These are phyloP conservation scores for Acronicta leporina DNA, from an alignment of 2,888 invertebrate species.

Conservation along the genomic window DNA sequence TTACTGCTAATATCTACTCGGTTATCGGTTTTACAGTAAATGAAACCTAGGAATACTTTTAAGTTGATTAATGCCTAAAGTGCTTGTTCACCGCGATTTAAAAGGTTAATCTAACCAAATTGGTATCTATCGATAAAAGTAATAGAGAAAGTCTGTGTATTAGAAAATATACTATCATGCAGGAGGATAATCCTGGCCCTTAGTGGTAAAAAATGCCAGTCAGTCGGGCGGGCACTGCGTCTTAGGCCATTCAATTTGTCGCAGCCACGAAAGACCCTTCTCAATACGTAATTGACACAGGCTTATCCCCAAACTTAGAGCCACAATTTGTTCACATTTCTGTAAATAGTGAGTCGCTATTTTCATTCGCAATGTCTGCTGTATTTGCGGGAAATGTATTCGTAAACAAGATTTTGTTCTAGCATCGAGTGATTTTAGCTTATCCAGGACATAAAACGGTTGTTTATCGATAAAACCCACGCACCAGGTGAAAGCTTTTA, in stretches of 20 bases:
- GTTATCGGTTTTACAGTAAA: conserved; percentile 22
- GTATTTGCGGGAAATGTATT: conserved; percentile 55
- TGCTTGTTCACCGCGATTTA: background rate
- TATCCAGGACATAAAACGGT: conserved; percentile 26
- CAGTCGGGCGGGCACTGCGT: conserved; percentile 67
- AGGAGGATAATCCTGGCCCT: conserved; percentile 72
- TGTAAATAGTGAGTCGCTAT: conserved; percentile 73
- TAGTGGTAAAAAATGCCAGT: conserved; percentile 83
- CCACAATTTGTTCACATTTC: conserved; percentile 82
- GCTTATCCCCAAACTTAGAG: conserved; percentile 83
- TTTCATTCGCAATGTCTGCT: conserved; percentile 55
- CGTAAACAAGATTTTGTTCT: conserved; percentile 41
- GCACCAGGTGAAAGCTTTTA: conserved; percentile 20
- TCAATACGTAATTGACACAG: conserved; percentile 86
- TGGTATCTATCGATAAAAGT: conserved; percentile 35
- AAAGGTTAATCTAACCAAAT: conserved; percentile 28
- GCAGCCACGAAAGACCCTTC: conserved; percentile 78
- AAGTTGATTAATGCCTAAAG: conserved; percentile 18
- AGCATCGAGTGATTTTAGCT: conserved; percentile 17
- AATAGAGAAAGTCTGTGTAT: conserved; percentile 41
- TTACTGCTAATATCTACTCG: conserved; percentile 15
- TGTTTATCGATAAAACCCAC: conserved; percentile 25
- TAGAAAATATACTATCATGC: conserved; percentile 70
- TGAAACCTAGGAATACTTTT: conserved; percentile 25
- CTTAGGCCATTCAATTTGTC: conserved; percentile 85